These are phyloP conservation scores for Sphyrna mokarran DNA, from an alignment of 2,113 vertebrate genomes.

Conservation along the genomic window DNA sequence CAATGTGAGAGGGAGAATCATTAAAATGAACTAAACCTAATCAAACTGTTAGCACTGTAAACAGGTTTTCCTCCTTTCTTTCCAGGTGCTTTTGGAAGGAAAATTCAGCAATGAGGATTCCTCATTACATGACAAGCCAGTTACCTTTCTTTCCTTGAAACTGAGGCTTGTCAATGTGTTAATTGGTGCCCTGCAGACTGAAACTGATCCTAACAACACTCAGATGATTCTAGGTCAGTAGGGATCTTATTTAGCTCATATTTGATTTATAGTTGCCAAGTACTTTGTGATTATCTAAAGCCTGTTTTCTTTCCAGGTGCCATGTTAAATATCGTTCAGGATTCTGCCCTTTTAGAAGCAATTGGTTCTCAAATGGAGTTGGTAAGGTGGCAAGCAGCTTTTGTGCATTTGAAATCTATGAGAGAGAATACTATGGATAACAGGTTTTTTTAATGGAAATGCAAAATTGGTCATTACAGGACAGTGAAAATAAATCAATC, in stretches of 20 bases:
- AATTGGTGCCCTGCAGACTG: constrained; percentile 89
- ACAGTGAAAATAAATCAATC: not conserved
- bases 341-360: constrained; percentile 86
- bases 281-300: constrained; percentile 32
- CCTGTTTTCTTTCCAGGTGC: constrained; percentile 64
- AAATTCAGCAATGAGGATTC: constrained; percentile 89
- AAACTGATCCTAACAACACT: constrained; percentile 91
- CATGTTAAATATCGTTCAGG: constrained; percentile 94
- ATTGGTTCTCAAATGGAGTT: constrained; percentile 86
- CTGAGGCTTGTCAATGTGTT: constrained; percentile 88
- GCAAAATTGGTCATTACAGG: not conserved
- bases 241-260: not conserved
- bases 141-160: constrained; percentile 87
- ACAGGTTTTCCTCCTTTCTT: constrained; percentile 41
- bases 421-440: not conserved
- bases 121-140: constrained; percentile 76
- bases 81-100: constrained; percentile 85
- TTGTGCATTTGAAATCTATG: not conserved
- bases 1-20: not conserved
- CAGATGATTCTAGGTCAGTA: constrained; percentile 86
- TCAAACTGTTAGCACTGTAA: not conserved
- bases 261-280: not conserved
- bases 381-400: constrained; percentile 53
- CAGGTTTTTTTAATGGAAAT: not conserved
- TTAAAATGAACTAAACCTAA: not conserved